Conservation (phyloP, 2,797 vertebrate genomes). For the Macrochelys suwanniensis region DNA sequence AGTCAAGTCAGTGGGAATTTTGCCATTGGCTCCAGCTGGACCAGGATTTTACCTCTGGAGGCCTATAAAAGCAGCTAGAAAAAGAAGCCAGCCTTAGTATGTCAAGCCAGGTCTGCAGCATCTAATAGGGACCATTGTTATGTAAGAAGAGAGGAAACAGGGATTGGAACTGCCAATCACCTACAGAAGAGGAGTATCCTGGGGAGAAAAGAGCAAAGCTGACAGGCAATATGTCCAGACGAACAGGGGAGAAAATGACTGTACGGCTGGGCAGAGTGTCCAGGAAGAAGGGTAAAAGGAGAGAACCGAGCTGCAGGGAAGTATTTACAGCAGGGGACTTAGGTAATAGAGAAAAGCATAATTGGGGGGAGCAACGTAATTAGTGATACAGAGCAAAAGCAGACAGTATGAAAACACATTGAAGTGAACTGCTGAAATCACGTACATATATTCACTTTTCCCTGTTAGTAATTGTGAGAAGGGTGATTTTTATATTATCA, state of each 20-base stretch:
- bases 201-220: neutral
- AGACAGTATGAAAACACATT: neutral
- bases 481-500: neutral
- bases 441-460: too few species aligned
- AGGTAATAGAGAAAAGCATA: neutral
- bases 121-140: neutral
- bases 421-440: neutral
- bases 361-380: neutral
- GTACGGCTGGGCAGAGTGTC: neutral
- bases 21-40: rapidly evolving
- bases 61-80: neutral
- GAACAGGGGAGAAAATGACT: neutral
- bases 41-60: neutral
- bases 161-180: neutral
- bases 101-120: neutral
- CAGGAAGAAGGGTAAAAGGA: neutral
- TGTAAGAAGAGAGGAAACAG: neutral
- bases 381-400: neutral
- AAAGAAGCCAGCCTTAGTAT: neutral
- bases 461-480: neutral
- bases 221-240: too few species aligned
- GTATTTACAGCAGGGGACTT: neutral
- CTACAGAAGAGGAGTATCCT: neutral
- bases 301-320: neutral
- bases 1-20: neutral